Conservation (phyloP, 2,888 invertebrate species). For the Diarsia brunnea region DNA sequence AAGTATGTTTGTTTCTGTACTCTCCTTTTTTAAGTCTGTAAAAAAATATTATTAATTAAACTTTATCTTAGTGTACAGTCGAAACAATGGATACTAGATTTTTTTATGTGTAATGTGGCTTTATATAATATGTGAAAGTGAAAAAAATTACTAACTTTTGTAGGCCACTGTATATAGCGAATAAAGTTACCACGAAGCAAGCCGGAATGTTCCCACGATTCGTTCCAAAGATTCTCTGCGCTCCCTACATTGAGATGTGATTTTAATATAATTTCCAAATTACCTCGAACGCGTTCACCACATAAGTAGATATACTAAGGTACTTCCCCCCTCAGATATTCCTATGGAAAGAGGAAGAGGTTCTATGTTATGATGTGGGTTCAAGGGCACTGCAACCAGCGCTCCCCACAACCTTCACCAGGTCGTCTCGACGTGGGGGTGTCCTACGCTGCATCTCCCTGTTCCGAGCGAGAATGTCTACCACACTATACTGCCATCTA, state of each 20-base stretch:
- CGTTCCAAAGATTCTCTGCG: neutral
- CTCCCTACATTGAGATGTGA: neutral
- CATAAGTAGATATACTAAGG: conserved; percentile 8
- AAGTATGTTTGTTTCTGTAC: too few relatives aligned
- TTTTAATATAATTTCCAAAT: conserved; percentile 32
- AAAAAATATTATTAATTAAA: too few relatives aligned
- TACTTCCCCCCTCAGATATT: conserved; percentile 44
- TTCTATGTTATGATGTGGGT: conserved; percentile 47
- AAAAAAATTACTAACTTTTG: neutral
- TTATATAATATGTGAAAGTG: neutral
- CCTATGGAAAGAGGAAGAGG: conserved; percentile 57
- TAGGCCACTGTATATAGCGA: neutral
- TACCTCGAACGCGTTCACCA: conserved; percentile 6
- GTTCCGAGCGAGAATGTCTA: conserved; percentile 19
- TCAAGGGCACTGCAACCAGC: conserved; percentile 57
- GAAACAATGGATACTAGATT: too few relatives aligned
- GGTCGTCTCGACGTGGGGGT: conserved; percentile 54
- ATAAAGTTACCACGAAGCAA: neutral
- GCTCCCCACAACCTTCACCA: conserved; percentile 55
- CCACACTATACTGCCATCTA: conserved; percentile 10
- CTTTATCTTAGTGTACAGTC: too few relatives aligned
- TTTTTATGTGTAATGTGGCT: neutral
- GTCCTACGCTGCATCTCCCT: conserved; percentile 52
- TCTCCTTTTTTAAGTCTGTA: too few relatives aligned
- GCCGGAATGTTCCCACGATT: neutral